Base-by-base conservation (phyloP, 2,797 vertebrate genomes). In the Miichthys miiuy region DNA sequence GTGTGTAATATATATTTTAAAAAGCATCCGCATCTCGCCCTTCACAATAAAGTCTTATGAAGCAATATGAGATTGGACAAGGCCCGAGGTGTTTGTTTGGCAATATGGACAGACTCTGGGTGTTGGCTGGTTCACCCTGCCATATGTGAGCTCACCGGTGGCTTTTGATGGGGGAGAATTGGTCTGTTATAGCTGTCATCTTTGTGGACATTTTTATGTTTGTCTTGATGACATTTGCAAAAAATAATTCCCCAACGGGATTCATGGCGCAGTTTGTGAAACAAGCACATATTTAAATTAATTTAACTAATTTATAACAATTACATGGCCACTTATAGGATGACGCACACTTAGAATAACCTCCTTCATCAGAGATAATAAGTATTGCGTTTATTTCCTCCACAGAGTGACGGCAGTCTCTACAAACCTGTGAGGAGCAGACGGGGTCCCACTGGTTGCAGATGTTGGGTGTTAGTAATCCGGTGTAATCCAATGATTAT, bases 71-170 rank as follows among this genome's bases (percentile, higher is more conserved):
- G 91, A 79, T 80, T 84, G 92, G 88, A 90, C 92, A 64, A 88
- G 88, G 93, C 93, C 93, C 80, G 92, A 87, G 93, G 92, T 94
- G 93, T 92, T 93, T 93, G 90, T 93, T 93, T 92, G 91, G 92
- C 94, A 93, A 93, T 93, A 93, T 93, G 92, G 92, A 92, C 90
- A 92, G 91, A 89, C 85, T 89, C 87, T 72, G 89, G 82, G 86
- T 90, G 91, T 92, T 95, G 95, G 95, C 94, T 72, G 81, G 30
- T 71, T 84, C 90, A 56, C 82, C 78, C 81, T 48, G 88, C 94
- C 94, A 95, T 96, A 95, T 95, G 95, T 80, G 90, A 90, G 86
- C 93, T 80, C 92, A 91, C 91, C 89, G 88, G 92, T 93, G 90
- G 91, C 89, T 93, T 92, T 91, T 92, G 88, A 93, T 89, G 91